A percentile compares a stretch with the other conserved stretches of the same genome.
phyloP scores from a whole-genome alignment of 1,140 invertebrate genomes.

The Condylostylus longicornis region DNA sequence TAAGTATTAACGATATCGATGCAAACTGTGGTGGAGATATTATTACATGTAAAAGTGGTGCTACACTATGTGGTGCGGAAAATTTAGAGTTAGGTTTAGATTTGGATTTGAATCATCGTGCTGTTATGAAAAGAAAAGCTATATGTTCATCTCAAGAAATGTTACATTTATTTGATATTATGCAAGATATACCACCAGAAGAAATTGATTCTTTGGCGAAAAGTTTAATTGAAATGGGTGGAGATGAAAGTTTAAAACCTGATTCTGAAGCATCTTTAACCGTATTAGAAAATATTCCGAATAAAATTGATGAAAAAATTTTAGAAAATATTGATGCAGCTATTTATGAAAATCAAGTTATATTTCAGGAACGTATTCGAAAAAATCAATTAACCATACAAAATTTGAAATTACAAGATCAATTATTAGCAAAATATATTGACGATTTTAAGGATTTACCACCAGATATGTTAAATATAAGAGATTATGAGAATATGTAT shows the following conservation, averaged over 20 bases:
- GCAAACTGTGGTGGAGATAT: no score
- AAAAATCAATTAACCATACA: constrained; percentile 6
- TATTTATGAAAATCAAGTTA: constrained; percentile 6
- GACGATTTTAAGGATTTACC: constrained; percentile 4
- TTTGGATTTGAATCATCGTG: no score
- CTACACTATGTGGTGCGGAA: no score
- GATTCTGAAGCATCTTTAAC: constrained; percentile 1
- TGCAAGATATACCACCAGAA: constrained; percentile 3
- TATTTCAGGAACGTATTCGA: constrained; percentile 5
- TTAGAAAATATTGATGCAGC: constrained; percentile 4
- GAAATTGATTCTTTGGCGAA: constrained; percentile 4
- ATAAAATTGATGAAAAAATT: constrained; percentile 3
- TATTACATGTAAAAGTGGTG: no score
- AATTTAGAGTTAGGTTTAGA: no score
- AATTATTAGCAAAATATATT: constrained; percentile 3
- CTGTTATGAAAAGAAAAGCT: constrained; percentile 4
- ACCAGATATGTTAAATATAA: not conserved
- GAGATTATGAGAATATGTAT: constrained; percentile 6
- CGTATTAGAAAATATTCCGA: constrained; percentile 1
- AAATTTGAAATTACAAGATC: constrained; percentile 6
- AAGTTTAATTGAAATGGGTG: constrained; percentile 6
- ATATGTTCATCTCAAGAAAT: constrained; percentile 8
- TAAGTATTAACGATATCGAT: not conserved
- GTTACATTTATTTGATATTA: constrained; percentile 5
- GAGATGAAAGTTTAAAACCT: constrained; percentile 1